Conservation (phyloP, 2,797 vertebrate species). For the Rhinatrema bivittatum region DNA sequence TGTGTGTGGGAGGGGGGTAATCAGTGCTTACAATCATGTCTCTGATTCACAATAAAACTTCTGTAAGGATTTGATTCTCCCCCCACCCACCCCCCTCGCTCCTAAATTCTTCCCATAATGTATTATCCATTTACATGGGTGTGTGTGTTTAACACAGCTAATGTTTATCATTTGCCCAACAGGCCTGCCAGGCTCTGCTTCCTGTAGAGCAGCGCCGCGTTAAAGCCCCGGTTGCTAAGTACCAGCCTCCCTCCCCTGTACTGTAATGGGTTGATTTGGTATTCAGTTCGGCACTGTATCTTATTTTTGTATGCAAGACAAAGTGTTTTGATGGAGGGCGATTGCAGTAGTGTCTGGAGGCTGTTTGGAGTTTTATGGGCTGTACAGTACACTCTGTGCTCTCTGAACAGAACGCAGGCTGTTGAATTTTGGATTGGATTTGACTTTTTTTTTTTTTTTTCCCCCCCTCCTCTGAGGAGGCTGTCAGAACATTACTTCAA, state of each 20-base stretch:
- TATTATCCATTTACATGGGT: slow-evolving; percentile 40
- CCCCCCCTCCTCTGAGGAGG: slow-evolving; percentile 38
- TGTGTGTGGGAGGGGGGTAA: no score
- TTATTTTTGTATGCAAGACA: slow-evolving; percentile 99
- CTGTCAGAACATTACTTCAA: slow-evolving; percentile 36
- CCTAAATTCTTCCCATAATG: slow-evolving; percentile 25
- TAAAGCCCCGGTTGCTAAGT: slow-evolving; percentile 93
- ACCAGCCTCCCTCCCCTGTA: slow-evolving; percentile 82
- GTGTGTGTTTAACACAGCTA: slow-evolving; percentile 56
- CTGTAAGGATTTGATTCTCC: no score
- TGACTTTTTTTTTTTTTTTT: slow-evolving; percentile 73
- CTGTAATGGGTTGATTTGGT: slow-evolving; percentile 98
- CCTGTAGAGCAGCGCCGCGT: slow-evolving; percentile 80
- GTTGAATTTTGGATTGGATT: slow-evolving; percentile 83
- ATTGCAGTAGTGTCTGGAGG: slow-evolving; percentile 96
- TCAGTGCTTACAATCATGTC: background rate
- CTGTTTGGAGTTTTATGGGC: slow-evolving; percentile 94
- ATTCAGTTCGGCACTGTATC: slow-evolving; percentile 89
- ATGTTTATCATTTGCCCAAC: slow-evolving; percentile 77
- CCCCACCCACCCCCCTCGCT: slow-evolving; percentile 11
- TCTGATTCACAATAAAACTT: slow-evolving; percentile 15
- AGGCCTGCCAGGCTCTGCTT: slow-evolving; percentile 74
- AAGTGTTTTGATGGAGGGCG: slow-evolving; percentile 99
- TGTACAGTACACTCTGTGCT: slow-evolving; percentile 91
- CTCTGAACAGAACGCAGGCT: slow-evolving; percentile 80